A percentile compares a stretch with the other conserved stretches of the same genome.
phyloP scores from a whole-genome alignment of 2,888 invertebrate species.

The Amphimallon solstitiale region DNA sequence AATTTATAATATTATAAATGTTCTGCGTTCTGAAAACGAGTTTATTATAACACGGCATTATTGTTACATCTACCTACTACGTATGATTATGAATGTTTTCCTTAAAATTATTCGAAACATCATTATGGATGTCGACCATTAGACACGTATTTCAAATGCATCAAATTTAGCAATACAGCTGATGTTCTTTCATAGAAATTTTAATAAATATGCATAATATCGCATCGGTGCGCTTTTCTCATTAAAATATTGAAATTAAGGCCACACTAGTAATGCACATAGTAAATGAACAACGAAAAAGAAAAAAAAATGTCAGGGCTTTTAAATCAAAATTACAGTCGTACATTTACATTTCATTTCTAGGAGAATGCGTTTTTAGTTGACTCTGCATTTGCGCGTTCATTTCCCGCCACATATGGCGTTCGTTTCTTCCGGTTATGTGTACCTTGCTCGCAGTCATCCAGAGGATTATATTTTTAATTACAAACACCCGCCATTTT shows the following conservation, averaged over 20 bases:
- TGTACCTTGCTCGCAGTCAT: slow-evolving; percentile 42
- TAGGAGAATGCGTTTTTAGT: slow-evolving; percentile 24
- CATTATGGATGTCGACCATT: too few relatives aligned
- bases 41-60: too few relatives aligned
- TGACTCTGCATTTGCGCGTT: slow-evolving; percentile 44
- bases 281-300: slow-evolving; percentile 42
- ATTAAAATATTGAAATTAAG: slow-evolving; percentile 62
- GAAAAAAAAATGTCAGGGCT: slow-evolving; percentile 46
- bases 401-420: slow-evolving; percentile 52
- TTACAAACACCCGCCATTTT: slow-evolving; percentile 53
- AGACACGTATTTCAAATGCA: too few relatives aligned
- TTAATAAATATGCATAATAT: not conserved
- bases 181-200: not conserved
- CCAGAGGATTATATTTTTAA: slow-evolving; percentile 51
- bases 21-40: too few relatives aligned
- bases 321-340: slow-evolving; percentile 51
- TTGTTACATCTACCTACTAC: too few relatives aligned
- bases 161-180: too few relatives aligned
- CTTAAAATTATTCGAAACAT: too few relatives aligned
- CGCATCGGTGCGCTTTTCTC: slow-evolving; percentile 61
- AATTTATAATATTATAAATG: too few relatives aligned
- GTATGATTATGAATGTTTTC: too few relatives aligned
- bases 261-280: slow-evolving; percentile 49
- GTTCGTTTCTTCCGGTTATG: slow-evolving; percentile 42
- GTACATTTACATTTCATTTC: slow-evolving; percentile 39